Evolutionary conservation across 2,113 vertebrate genomes (phyloP).

Genomic region (Arizona elegans): DNA sequence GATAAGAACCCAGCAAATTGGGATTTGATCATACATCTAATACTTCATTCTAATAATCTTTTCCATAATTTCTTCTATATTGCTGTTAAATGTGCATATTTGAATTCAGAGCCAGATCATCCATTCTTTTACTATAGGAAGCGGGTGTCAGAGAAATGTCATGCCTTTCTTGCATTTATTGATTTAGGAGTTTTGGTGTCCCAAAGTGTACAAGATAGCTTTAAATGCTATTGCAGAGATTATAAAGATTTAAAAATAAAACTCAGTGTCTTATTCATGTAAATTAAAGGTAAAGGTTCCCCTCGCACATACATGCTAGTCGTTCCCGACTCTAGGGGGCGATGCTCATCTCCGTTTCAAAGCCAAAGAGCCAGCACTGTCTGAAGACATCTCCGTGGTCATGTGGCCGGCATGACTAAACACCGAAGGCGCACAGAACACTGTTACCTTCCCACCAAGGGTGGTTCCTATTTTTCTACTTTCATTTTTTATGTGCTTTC

Average conservation of each 20-base stretch:
- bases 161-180: not conserved
- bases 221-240: conserved; percentile 6
- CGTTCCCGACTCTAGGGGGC: too few relatives aligned
- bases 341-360: too few relatives aligned
- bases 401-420: too few relatives aligned
- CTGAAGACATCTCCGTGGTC: too few relatives aligned
- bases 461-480: too few relatives aligned
- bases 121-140: not conserved
- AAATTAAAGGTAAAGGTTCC: too few relatives aligned
- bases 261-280: not conserved
- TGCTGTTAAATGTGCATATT: not conserved
- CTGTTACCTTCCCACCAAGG: too few relatives aligned
- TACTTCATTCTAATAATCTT: not conserved
- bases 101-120: not conserved
- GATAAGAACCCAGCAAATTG: not conserved
- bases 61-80: not conserved
- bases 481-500: too few relatives aligned
- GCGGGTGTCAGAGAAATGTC: not conserved
- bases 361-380: too few relatives aligned
- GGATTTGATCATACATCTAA: not conserved
- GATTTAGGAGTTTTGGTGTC: not conserved
- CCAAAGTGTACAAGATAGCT: conserved; percentile 15
- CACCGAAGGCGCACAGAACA: too few relatives aligned
- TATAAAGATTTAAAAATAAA: conserved; percentile 17
- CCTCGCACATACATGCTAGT: too few relatives aligned